phyloP scores from a whole-genome alignment of 2,888 invertebrate species.

The Lissocephala sabroskyi region DNA sequence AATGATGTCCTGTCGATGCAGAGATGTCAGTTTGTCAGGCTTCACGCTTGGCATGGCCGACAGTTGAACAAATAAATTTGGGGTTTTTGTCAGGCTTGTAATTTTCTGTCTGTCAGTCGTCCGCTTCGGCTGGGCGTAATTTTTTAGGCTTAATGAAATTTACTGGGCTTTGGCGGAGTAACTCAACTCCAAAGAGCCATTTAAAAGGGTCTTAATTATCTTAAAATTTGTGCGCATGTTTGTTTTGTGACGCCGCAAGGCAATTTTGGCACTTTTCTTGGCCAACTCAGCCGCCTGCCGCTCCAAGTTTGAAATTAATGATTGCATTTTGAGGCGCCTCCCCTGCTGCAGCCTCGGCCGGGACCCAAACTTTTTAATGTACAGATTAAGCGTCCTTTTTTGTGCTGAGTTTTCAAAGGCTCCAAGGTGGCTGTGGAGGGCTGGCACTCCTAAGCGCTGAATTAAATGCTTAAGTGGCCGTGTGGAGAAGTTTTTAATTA shows the following conservation, averaged over 20 bases:
- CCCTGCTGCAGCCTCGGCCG: too few relatives aligned
- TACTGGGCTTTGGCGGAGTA: neutral
- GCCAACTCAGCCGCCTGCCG: slow-evolving; percentile 2
- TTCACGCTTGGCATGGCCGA: too few relatives aligned
- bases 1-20: too few relatives aligned
- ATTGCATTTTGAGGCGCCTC: slow-evolving; percentile 34
- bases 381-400: slow-evolving; percentile 47
- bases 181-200: too few relatives aligned
- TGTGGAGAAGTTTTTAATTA: slow-evolving; percentile 43
- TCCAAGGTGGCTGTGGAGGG: neutral
- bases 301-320: slow-evolving; percentile 57
- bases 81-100: too few relatives aligned
- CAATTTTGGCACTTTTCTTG: neutral
- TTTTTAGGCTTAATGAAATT: slow-evolving; percentile 35
- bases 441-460: slow-evolving; percentile 9
- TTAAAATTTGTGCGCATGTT: slow-evolving; percentile 42
- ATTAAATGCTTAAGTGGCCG: slow-evolving; percentile 35
- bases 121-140: too few relatives aligned
- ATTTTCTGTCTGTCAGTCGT: too few relatives aligned
- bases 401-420: slow-evolving; percentile 40
- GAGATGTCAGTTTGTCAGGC: too few relatives aligned
- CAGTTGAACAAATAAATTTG: too few relatives aligned
- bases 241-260: slow-evolving; percentile 6
- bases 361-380: slow-evolving; percentile 46
- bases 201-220: slow-evolving; percentile 39